phyloP scores from a whole-genome alignment of 2,113 vertebrate genomes.

The Prochilodus magdalenae region DNA sequence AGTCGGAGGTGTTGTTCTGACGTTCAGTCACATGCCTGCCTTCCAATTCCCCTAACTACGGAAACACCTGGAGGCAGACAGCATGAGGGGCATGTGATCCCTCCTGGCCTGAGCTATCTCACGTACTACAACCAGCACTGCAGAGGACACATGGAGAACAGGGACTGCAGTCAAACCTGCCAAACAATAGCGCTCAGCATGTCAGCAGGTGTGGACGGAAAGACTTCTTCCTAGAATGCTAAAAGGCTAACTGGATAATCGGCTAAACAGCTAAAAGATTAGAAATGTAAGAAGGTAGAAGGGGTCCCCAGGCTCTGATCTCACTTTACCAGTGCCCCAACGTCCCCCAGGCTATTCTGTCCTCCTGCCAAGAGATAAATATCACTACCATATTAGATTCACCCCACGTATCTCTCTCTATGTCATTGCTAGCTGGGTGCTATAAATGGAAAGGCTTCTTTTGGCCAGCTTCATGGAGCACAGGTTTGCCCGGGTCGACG shows the following conservation, averaged over 20 bases:
- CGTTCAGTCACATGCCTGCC: neutral
- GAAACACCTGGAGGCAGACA: constrained; percentile 36
- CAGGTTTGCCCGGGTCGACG: constrained; percentile 13
- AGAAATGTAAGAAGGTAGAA: neutral
- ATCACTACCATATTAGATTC: constrained; percentile 45
- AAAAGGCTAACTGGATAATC: neutral
- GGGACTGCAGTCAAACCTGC: neutral
- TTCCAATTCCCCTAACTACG: constrained; percentile 28
- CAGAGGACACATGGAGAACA: neutral
- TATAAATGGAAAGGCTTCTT: constrained; percentile 44
- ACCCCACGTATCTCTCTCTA: neutral
- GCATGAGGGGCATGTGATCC: constrained; percentile 27
- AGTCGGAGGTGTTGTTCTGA: neutral
- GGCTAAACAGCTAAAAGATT: neutral
- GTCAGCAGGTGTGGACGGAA: neutral
- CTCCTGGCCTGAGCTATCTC: neutral
- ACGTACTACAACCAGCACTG: neutral
- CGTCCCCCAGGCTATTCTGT: constrained; percentile 9
- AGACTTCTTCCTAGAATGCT: neutral
- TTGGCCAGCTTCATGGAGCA: neutral
- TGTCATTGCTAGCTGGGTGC: constrained; percentile 28
- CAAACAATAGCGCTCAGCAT: neutral
- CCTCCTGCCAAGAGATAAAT: constrained; percentile 27
- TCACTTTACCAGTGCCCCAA: constrained; percentile 7
- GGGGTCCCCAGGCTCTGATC: neutral